A percentile compares a stretch with the other conserved stretches of the same genome.
phyloP scores from a whole-genome alignment of 53 echinoderm and acorn worm species.

The Hippasteria phrygiana region DNA sequence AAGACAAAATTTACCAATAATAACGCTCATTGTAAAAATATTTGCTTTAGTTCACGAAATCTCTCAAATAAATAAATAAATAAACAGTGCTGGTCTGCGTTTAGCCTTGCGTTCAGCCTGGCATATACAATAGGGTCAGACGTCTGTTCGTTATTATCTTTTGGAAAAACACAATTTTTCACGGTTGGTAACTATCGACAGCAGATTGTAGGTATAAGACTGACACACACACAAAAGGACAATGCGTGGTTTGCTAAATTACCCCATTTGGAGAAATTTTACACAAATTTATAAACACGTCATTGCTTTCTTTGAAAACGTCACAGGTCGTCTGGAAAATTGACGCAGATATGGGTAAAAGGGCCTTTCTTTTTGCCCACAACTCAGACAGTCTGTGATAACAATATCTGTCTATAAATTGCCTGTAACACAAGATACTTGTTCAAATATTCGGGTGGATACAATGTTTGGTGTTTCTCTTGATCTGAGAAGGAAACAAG shows the following conservation, averaged over 20 bases:
- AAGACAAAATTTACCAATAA: not conserved
- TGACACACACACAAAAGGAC: not conserved
- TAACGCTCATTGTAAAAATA: not conserved
- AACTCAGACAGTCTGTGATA: not conserved
- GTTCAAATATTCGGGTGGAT: not conserved
- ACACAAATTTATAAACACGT: not conserved
- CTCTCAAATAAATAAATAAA: not conserved
- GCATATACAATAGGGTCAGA: slow-evolving; percentile 7
- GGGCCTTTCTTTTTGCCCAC: not conserved
- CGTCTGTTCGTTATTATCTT: not conserved
- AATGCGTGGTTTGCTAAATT: slow-evolving; percentile 1
- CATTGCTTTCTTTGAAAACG: not conserved
- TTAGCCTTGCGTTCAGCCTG: not conserved
- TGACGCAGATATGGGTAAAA: not conserved
- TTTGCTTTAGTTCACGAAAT: not conserved
- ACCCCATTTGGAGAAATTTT: slow-evolving; percentile 10
- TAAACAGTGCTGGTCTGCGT: not conserved
- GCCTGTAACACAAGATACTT: not conserved
- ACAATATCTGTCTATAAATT: not conserved
- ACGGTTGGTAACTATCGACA: not conserved
- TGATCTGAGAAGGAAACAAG: not conserved
- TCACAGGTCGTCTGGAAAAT: not conserved
- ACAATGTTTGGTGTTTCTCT: not conserved
- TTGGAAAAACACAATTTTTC: not conserved
- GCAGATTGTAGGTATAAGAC: not conserved